Evolutionary conservation across 2,888 invertebrate genomes (phyloP), one percentile per base, ranked within the genome.

Genomic region (Vandiemenella viatica): DNA sequence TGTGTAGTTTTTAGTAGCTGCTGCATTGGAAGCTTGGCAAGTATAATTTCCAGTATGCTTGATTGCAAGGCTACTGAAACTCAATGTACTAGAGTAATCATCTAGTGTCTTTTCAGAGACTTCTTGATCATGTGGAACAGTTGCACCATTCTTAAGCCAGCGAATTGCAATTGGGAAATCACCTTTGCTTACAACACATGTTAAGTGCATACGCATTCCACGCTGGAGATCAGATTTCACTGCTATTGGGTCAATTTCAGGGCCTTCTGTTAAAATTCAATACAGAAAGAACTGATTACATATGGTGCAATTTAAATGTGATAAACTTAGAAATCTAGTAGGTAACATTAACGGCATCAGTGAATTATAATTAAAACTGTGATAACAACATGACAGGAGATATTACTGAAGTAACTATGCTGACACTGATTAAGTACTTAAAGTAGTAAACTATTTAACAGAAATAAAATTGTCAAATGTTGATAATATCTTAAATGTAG

Each of bases 161-260:
- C 58, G 57, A 46, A 70, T 63, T 47, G 58, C 58, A 38, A 71
- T 62, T 16, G 70, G 70, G 22, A 65, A 62, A 57, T 70, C 69
- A 7, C 70, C 70, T 50, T 65, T 65, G 52, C 63, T 65, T 48
- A 68, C 66, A 10, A 65, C 65, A 58, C 69, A 69, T 3, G 66
- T 63, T 47, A 68, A 61, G 15, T 64, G 53, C 60, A 61, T 58
- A 59, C 68, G 45, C 65, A 67, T 57, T 58, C 63, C 57, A 61
- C 65, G 53, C 61, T 57, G 56, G 26, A 58, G 55, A 47, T 56
- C 59, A 19, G 59, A 57, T 46, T 49, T 51, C 17, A 50, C 49
- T 26, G 43, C 38, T 19, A 49, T 41, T 10, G 46, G 51, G 37
- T 47, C 49, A 21, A 53, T 49, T 37, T 49, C 47, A 10, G 53